Base-by-base conservation (phyloP, 2,888 invertebrate species). In the Gastrophysa polygoni region DNA sequence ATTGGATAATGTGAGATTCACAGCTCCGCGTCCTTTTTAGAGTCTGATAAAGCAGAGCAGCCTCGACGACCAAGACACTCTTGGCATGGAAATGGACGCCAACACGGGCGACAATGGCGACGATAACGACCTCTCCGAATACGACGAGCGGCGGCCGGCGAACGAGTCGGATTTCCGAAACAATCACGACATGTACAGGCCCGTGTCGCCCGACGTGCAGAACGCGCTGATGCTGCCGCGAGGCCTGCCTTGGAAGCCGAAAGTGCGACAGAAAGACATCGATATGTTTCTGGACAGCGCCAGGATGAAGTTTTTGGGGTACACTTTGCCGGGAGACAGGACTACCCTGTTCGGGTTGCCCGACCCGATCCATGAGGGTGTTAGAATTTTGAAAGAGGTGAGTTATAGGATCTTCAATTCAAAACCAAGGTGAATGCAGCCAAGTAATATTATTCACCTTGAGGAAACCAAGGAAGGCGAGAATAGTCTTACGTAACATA, bases 311-410 rank as follows among this genome's bases (percentile, higher is more conserved):
- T 99, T 98, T 85, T 93, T 99, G 67, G 96, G 98, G 0, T 99
- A 95, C 80, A 92, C 92, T 56, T 85, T 99, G 54, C 91, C 89
- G 66, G 90, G 90, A 21, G 97, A 98, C 79, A 86, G 91, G 60
- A 89, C 89, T 64, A 96, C 96, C 56, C 84, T 97, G 68, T 96
- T 97, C 58, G 99, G 98, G 1, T 84, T 99, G 59, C 99, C 99
- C 0, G 92, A 93, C 73, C 98, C 98, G 0, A 98, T 99, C 75
- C 95, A 96, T 78, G 97, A 98, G 83, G 96, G 98, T 28, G 91
- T 98, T 38, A 91, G 91, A 75, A 95, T 96, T 61, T 83, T 98
- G 38, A 92, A 92, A 81, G 86, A 87, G 80, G 89, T 88, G 76
- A 74, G 57, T 51, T 44, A 18, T 18, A 24, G n/a, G n/a, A n/a